A percentile compares a stretch with the other conserved stretches of the same genome.
These are phyloP conservation scores for Scaptomyza parva DNA, from an alignment of 2,888 invertebrate genomes.

Conservation along the genomic window DNA sequence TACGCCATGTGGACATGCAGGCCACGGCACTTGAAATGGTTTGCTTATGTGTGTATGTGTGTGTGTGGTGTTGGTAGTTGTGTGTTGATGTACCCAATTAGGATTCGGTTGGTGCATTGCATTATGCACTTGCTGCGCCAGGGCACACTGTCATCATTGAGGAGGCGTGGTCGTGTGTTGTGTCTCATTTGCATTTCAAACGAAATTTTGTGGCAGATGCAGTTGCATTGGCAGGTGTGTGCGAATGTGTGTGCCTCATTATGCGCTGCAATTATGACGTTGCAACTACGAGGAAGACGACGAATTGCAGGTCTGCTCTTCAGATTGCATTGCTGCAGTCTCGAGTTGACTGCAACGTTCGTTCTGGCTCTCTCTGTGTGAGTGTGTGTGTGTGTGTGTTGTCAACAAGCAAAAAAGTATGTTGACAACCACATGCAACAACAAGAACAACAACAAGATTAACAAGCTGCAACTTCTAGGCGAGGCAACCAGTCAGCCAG, in stretches of 20 bases:
- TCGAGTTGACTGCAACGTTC: slow-evolving; percentile 63
- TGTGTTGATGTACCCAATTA: slow-evolving; percentile 70
- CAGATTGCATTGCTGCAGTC: slow-evolving; percentile 63
- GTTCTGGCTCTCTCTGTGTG: slow-evolving; percentile 10
- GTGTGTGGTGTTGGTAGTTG: slow-evolving; percentile 29
- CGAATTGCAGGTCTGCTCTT: slow-evolving; percentile 73
- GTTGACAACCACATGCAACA: slow-evolving; percentile 75
- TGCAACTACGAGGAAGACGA: slow-evolving; percentile 67
- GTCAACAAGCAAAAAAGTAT: slow-evolving; percentile 81
- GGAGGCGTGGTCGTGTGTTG: slow-evolving; percentile 57
- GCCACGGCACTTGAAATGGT: slow-evolving; percentile 40
- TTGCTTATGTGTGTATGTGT: slow-evolving; percentile 13
- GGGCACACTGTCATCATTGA: slow-evolving; percentile 45
- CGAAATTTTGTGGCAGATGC: slow-evolving; percentile 65
- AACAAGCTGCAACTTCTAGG: slow-evolving; percentile 44
- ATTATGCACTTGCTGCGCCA: slow-evolving; percentile 52
- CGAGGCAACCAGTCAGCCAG: slow-evolving; percentile 53
- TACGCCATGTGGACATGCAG: slow-evolving; percentile 52
- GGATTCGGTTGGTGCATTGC: slow-evolving; percentile 56
- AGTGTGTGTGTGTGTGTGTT: slow-evolving; percentile 42
- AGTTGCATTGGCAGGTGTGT: slow-evolving; percentile 43
- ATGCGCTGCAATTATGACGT: slow-evolving; percentile 78
- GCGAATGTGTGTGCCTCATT: slow-evolving; percentile 66
- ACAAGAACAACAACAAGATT: slow-evolving; percentile 50
- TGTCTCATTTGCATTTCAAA: slow-evolving; percentile 83